These are phyloP conservation scores for Etheostoma nigrum DNA, from an alignment of 2,797 vertebrate genomes.

Conservation along the genomic window DNA sequence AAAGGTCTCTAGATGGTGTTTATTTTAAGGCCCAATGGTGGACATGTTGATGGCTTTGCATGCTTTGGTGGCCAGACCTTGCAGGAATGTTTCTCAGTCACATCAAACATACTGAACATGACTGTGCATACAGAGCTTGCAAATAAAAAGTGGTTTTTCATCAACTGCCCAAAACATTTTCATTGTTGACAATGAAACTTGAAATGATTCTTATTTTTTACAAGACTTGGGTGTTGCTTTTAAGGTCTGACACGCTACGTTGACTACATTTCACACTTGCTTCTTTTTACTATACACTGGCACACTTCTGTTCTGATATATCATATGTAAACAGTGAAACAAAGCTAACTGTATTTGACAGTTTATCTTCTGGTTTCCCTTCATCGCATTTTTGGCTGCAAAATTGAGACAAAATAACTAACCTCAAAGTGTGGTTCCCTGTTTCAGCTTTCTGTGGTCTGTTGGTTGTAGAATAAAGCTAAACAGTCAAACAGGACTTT, in stretches of 20 bases:
- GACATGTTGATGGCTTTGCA: constrained; percentile 70
- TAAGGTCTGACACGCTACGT: neutral
- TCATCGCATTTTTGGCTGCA: constrained; percentile 40
- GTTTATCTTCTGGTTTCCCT: constrained; percentile 57
- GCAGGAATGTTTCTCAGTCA: constrained; percentile 44
- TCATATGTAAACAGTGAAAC: constrained; percentile 38
- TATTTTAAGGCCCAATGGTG: constrained; percentile 74
- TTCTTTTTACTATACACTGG: constrained; percentile 22
- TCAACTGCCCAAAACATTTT: constrained; percentile 27
- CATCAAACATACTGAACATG: constrained; percentile 37
- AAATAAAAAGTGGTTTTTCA: constrained; percentile 23
- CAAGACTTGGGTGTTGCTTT: constrained; percentile 26
- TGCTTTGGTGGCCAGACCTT: constrained; percentile 59
- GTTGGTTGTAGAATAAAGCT: constrained; percentile 43
- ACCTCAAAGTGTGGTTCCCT: constrained; percentile 44
- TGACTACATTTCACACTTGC: constrained; percentile 19
- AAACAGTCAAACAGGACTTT: constrained; percentile 50
- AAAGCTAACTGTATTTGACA: constrained; percentile 53
- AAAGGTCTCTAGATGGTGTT: constrained; percentile 69
- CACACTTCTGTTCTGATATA: constrained; percentile 37
- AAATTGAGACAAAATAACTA: constrained; percentile 49
- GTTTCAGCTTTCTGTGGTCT: constrained; percentile 44
- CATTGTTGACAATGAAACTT: neutral
- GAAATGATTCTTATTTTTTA: constrained; percentile 25
- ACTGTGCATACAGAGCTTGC: constrained; percentile 20